These are phyloP conservation scores for Cyanocitta stelleri DNA, from an alignment of 2,113 vertebrate species.

Conservation along the genomic window DNA sequence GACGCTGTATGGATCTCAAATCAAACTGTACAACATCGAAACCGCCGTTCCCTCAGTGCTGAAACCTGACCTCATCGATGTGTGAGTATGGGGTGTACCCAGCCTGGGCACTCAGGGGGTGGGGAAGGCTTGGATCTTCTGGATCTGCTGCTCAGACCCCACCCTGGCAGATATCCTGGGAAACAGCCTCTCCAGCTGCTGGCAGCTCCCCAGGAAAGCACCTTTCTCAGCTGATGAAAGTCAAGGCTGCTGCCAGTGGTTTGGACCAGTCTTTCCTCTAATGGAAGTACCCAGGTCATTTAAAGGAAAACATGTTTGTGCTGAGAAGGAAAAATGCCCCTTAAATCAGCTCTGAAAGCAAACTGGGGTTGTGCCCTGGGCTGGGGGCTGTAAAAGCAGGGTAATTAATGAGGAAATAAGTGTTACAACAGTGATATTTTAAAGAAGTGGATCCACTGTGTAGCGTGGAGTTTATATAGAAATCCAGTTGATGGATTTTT, in stretches of 20 bases:
- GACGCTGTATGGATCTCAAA: slow-evolving; percentile 92
- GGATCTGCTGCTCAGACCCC: background rate
- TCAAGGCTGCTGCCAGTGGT: background rate
- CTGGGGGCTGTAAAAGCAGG: background rate
- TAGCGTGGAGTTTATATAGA: background rate
- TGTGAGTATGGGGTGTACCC: slow-evolving; percentile 79
- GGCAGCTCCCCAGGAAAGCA: background rate
- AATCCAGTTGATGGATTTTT: background rate
- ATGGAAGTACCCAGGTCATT: background rate
- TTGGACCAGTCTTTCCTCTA: background rate
- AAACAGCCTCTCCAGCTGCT: background rate
- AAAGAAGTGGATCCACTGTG: background rate
- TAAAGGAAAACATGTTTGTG: background rate
- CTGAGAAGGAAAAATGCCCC: background rate
- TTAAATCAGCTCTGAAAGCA: background rate
- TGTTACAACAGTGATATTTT: background rate
- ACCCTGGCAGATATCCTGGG: background rate
- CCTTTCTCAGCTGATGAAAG: background rate
- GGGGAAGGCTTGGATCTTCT: background rate
- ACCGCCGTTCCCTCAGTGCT: slow-evolving; percentile 95
- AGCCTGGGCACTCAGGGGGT: rapidly evolving
- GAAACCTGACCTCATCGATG: slow-evolving; percentile 95
- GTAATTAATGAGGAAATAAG: background rate
- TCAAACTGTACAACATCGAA: slow-evolving; percentile 94
- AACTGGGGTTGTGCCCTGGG: background rate